A percentile compares a stretch with the other conserved stretches of the same genome.
These are phyloP conservation scores for Phataginus tetradactyla DNA, from an alignment of 2,797 vertebrate species.

Conservation along the genomic window DNA sequence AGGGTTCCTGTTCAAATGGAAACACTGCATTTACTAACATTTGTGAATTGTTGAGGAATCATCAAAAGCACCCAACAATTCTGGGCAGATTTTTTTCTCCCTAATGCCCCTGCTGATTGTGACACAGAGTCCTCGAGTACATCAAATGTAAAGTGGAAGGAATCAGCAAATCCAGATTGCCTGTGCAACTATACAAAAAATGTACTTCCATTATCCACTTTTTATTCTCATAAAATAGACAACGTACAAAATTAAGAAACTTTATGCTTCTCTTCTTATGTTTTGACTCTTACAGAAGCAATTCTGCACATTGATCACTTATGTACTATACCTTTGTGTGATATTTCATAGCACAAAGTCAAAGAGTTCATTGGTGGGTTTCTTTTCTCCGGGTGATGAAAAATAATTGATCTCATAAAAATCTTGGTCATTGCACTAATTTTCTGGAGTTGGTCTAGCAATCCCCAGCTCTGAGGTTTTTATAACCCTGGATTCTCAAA, in stretches of 20 bases:
- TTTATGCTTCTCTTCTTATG: not conserved
- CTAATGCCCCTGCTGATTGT: not conserved
- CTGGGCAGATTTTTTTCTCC: not conserved
- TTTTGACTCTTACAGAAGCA: constrained; percentile 11
- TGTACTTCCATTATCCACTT: not conserved
- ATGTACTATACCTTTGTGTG: not conserved
- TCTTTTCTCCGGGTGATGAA: not conserved
- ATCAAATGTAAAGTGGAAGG: not conserved
- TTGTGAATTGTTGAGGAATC: constrained; percentile 26
- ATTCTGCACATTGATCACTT: not conserved
- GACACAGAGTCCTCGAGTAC: not conserved
- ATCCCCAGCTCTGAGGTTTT: not conserved
- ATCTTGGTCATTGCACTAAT: not conserved
- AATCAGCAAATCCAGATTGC: not conserved
- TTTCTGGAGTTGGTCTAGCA: not conserved
- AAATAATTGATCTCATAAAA: not conserved
- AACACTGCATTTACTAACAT: not conserved
- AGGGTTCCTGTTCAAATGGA: not conserved
- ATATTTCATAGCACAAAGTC: not conserved
- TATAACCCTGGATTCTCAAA: not conserved
- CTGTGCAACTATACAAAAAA: not conserved
- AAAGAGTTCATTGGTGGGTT: not conserved
- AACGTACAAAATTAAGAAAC: constrained; percentile 17
- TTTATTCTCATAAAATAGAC: not conserved
- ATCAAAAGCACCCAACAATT: not conserved